These are phyloP conservation scores for Rousettus leschenaultii DNA, from an alignment of 2,113 vertebrate genomes.

Conservation along the genomic window DNA sequence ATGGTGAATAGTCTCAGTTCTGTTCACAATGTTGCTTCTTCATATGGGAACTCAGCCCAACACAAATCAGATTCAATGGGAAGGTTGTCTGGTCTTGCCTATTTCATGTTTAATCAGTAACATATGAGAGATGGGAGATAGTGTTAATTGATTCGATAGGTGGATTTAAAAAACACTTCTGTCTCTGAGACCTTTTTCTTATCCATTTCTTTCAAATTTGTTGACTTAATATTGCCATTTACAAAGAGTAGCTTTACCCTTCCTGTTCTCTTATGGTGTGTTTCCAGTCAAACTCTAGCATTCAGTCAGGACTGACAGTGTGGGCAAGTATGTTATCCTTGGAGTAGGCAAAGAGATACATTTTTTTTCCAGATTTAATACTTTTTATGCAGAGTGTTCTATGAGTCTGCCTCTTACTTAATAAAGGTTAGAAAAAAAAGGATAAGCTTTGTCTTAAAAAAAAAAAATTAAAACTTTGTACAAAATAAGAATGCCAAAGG, in stretches of 20 bases:
- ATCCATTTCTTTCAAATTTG: not conserved
- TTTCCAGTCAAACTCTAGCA: not conserved
- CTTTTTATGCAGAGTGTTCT: not conserved
- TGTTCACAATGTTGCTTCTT: not conserved
- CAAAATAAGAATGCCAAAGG: not conserved
- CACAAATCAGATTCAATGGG: not conserved
- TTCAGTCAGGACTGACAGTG: not conserved
- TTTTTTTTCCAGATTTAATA: not conserved
- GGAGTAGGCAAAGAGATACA: not conserved
- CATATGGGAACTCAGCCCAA: not conserved
- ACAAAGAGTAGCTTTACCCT: not conserved
- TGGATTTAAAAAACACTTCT: not conserved
- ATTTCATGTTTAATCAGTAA: conserved; percentile 10
- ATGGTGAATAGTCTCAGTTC: not conserved
- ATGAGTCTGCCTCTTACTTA: not conserved
- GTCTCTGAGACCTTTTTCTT: not conserved
- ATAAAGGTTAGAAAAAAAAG: not conserved
- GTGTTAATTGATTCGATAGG: not conserved
- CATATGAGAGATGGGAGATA: not conserved
- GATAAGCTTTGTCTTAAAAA: not conserved
- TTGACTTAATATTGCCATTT: not conserved
- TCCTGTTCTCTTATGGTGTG: not conserved
- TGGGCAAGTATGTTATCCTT: not conserved
- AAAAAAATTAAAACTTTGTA: not conserved
- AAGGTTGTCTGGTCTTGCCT: conserved; percentile 8